Conservation (phyloP, 2,888 invertebrate species). For the Meiosimyza platycephala region DNA sequence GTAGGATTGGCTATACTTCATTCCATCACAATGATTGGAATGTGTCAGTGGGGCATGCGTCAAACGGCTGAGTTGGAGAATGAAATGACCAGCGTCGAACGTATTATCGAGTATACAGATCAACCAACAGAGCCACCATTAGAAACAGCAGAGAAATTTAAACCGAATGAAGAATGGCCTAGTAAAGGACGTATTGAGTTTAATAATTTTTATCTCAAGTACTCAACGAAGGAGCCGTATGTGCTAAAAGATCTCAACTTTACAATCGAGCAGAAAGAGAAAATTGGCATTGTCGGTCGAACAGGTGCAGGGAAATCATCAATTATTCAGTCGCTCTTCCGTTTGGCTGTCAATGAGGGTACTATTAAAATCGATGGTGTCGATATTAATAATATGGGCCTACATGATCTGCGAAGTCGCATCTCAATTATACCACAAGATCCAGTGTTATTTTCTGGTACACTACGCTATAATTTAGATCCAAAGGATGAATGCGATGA, state of each 20-base stretch:
- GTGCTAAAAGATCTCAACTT: conserved; percentile 82
- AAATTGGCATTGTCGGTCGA: conserved; percentile 88
- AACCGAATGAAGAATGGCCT: conserved; percentile 75
- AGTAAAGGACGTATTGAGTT: conserved; percentile 75
- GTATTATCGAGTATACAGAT: conserved; percentile 83
- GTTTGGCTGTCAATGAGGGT: conserved; percentile 83
- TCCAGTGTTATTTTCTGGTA: conserved; percentile 86
- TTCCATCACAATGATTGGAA: conserved; percentile 77
- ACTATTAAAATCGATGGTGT: conserved; percentile 81
- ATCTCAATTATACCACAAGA: conserved; percentile 96
- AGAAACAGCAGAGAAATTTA: conserved; percentile 66
- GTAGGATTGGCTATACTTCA: conserved; percentile 80
- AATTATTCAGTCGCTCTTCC: conserved; percentile 84
- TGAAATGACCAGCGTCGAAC: conserved; percentile 86
- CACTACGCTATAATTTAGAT: conserved; percentile 87
- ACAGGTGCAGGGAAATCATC: conserved; percentile 92
- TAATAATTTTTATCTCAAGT: conserved; percentile 75
- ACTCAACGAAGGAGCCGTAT: conserved; percentile 75
- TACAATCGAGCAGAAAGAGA: conserved; percentile 67
- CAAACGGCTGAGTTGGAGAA: conserved; percentile 88
- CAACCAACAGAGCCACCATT: conserved; percentile 74
- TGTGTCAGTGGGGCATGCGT: conserved; percentile 86
- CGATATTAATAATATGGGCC: conserved; percentile 77
- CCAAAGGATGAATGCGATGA: conserved; percentile 82
- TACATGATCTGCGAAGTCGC: conserved; percentile 81